Evolutionary conservation across 2,888 invertebrate species (phyloP).

Genomic region (Cataglyphis rosenhaueri): DNA sequence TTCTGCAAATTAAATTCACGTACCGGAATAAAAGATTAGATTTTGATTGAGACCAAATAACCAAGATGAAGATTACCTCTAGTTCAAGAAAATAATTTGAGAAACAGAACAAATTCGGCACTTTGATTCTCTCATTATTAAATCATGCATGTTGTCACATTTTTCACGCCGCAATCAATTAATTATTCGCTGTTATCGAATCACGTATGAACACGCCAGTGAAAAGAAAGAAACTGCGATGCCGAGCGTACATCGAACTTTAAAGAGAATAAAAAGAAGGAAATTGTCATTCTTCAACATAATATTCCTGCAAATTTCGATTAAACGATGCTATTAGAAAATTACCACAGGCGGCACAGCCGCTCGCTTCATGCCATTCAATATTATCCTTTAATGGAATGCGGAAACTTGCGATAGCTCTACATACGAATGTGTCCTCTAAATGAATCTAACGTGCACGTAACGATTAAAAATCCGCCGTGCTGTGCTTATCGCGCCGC

Average conservation of each 20-base stretch:
- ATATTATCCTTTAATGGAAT: constrained; percentile 63
- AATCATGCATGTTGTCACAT: neutral
- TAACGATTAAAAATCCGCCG: constrained; percentile 52
- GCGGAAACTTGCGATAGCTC: constrained; percentile 35
- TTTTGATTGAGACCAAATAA: neutral
- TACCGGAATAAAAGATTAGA: neutral
- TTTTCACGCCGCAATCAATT: constrained; percentile 8
- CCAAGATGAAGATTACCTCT: neutral
- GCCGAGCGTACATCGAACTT: neutral
- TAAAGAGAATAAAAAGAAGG: constrained; percentile 11
- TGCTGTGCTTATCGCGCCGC: neutral
- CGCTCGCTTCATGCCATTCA: constrained; percentile 56
- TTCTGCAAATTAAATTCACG: constrained; percentile 23
- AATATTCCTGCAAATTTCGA: constrained; percentile 57
- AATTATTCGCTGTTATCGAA: constrained; percentile 4
- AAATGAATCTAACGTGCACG: constrained; percentile 49
- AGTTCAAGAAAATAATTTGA: neutral
- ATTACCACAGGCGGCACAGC: constrained; percentile 65
- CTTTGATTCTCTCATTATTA: neutral
- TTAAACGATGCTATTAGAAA: constrained; percentile 73
- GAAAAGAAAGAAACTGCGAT: neutral
- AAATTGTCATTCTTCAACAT: constrained; percentile 8
- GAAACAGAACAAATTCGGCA: constrained; percentile 10
- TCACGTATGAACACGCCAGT: neutral
- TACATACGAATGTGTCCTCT: constrained; percentile 20